phyloP scores from a whole-genome alignment of 2,113 vertebrate species.

The Pipra filicauda region DNA sequence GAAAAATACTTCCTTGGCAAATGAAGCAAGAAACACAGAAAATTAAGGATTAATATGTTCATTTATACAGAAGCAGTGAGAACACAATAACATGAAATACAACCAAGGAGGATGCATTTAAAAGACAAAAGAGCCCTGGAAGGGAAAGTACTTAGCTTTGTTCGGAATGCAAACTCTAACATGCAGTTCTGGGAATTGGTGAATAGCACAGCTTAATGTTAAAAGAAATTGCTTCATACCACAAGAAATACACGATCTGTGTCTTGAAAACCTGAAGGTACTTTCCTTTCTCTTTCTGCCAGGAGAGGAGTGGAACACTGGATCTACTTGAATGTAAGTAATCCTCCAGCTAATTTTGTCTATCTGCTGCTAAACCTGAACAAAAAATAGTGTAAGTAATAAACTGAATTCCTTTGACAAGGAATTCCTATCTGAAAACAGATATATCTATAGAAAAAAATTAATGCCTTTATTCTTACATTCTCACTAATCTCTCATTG shows the following conservation, averaged over 20 bases:
- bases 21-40: constrained; percentile 37
- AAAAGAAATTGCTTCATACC: constrained; percentile 29
- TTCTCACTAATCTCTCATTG: background rate
- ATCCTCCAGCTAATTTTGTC: constrained; percentile 14
- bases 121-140: constrained; percentile 39
- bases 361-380: background rate
- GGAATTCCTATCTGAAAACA: background rate
- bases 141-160: constrained; percentile 46
- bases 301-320: background rate
- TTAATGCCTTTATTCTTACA: background rate
- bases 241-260: background rate
- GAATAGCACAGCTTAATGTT: constrained; percentile 30
- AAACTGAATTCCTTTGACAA: background rate
- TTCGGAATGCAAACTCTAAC: constrained; percentile 26
- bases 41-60: constrained; percentile 67
- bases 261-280: constrained; percentile 19
- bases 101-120: constrained; percentile 35
- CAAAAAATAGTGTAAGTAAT: background rate
- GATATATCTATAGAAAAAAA: background rate
- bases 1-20: constrained; percentile 36
- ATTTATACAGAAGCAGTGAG: constrained; percentile 50
- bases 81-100: constrained; percentile 22
- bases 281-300: background rate
- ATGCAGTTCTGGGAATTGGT: constrained; percentile 31
- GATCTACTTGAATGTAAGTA: background rate